Conservation (phyloP, 2,888 invertebrate genomes). For the Zonitis immaculata region DNA sequence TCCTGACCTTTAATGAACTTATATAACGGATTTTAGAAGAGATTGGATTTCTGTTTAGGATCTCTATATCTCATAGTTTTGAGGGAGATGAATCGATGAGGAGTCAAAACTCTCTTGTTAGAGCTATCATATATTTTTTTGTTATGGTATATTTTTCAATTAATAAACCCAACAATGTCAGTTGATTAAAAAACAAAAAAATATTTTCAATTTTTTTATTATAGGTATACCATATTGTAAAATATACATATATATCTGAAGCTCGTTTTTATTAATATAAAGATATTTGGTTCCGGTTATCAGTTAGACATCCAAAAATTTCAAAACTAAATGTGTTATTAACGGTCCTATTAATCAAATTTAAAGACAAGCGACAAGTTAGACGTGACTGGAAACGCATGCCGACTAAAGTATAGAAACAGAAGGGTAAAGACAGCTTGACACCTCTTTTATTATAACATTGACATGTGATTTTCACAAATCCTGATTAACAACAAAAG, state of each 20-base stretch:
- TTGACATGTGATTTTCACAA: constrained; percentile 16
- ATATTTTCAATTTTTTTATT: no score
- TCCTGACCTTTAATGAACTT: no score
- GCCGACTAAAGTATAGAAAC: constrained; percentile 41
- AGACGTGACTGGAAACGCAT: constrained; percentile 45
- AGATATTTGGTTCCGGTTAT: constrained; percentile 31
- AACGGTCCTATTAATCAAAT: constrained; percentile 46
- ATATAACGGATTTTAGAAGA: no score
- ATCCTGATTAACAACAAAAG: constrained; percentile 7
- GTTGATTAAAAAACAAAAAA: no score
- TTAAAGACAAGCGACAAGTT: constrained; percentile 45
- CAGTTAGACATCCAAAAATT: constrained; percentile 37
- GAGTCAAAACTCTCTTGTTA: no score
- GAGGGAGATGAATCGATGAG: no score
- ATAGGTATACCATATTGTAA: no score
- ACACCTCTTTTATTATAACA: constrained; percentile 33
- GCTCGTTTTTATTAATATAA: constrained; percentile 7
- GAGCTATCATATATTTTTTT: no score
- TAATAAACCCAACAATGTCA: no score
- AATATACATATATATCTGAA: background rate
- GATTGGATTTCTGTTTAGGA: no score
- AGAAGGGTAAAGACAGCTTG: constrained; percentile 44
- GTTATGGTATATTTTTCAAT: no score
- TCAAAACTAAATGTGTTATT: constrained; percentile 37
- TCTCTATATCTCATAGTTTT: no score